phyloP scores from a whole-genome alignment of 1,140 invertebrate species.

The Plutomurus gul region DNA sequence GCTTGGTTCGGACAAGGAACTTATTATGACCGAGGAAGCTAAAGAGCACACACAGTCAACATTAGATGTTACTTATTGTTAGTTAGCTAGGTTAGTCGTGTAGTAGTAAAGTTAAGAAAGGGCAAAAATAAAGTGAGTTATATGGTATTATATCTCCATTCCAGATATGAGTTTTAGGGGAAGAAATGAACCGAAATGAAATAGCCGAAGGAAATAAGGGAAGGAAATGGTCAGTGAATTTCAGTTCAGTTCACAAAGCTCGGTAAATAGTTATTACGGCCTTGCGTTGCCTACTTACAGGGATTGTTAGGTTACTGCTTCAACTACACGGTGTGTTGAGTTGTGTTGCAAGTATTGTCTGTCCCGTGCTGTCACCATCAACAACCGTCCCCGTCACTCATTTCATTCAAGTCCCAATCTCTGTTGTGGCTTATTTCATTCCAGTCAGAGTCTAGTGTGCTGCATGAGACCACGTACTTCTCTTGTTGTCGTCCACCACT shows the following conservation, averaged over 20 bases:
- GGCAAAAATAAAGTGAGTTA: neutral
- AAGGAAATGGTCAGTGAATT: constrained; percentile 29
- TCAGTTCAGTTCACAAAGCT: constrained; percentile 22
- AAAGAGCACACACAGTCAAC: constrained; percentile 17
- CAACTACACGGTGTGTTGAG: neutral
- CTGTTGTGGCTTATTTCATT: constrained; percentile 14
- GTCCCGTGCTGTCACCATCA: constrained; percentile 3
- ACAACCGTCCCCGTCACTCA: constrained; percentile 13
- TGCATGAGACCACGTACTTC: too few relatives aligned
- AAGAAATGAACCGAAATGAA: constrained; percentile 27
- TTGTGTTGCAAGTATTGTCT: neutral
- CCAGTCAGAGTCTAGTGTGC: neutral
- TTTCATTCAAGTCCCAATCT: too few relatives aligned
- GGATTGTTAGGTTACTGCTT: constrained; percentile 11
- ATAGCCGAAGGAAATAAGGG: constrained; percentile 28
- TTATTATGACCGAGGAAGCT: constrained; percentile 9
- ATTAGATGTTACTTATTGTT: constrained; percentile 13
- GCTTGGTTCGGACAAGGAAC: constrained; percentile 7
- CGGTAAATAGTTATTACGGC: neutral
- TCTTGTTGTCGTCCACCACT: too few relatives aligned
- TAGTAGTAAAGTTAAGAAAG: neutral
- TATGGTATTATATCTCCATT: constrained; percentile 7
- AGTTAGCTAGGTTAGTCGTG: neutral
- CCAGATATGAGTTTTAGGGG: neutral
- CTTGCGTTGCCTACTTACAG: neutral